Conservation (phyloP, 2,888 invertebrate species). For the Lathronympha strigana region DNA sequence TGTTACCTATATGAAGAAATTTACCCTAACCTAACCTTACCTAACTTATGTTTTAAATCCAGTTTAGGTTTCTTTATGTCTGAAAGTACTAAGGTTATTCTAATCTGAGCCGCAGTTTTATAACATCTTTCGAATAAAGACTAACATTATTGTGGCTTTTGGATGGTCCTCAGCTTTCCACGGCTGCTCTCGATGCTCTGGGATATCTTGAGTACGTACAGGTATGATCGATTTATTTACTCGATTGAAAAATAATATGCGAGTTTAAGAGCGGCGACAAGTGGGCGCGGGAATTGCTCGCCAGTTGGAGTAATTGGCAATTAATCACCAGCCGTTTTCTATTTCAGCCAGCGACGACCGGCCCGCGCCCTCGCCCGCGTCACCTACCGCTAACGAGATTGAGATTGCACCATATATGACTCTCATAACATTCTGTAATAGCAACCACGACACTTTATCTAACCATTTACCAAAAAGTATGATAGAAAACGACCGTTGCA, state of each 20-base stretch:
- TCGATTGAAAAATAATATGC: conserved; percentile 66
- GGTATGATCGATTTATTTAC: conserved; percentile 58
- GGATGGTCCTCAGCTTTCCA: not conserved
- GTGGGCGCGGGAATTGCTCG: conserved; percentile 76
- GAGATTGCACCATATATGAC: conserved; percentile 63
- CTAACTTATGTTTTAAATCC: too few species aligned
- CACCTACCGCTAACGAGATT: conserved; percentile 64
- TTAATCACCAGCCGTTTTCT: conserved; percentile 82
- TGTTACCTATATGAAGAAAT: too few species aligned
- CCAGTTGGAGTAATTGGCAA: conserved; percentile 80
- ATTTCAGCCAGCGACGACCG: conserved; percentile 69
- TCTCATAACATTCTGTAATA: conserved; percentile 48
- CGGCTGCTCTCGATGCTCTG: not conserved
- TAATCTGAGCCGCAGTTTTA: not conserved
- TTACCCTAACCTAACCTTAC: too few species aligned
- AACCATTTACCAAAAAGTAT: conserved; percentile 13
- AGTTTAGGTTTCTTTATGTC: too few species aligned
- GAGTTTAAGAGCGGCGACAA: conserved; percentile 68
- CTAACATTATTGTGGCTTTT: not conserved
- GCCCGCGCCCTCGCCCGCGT: conserved; percentile 42
- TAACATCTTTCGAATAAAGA: not conserved
- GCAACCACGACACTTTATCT: conserved; percentile 47
- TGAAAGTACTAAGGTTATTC: too few species aligned
- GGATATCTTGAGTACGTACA: conserved; percentile 14
- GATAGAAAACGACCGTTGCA: conserved; percentile 22